Conservation (phyloP, 2,888 invertebrate species). For the Stenchaetothrips biformis region DNA sequence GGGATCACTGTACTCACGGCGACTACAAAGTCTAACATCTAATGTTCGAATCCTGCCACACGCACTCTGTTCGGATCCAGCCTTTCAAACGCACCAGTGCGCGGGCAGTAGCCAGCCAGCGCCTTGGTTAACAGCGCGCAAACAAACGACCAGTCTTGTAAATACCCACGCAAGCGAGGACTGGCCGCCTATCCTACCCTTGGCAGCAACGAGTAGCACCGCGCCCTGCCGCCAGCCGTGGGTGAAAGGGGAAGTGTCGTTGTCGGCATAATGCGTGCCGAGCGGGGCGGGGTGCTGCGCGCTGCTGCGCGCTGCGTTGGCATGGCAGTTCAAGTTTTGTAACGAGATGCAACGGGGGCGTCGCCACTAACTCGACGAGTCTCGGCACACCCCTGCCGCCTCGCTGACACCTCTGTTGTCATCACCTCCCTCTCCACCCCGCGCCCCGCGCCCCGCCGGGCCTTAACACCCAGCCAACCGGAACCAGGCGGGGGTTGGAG, state of each 20-base stretch:
- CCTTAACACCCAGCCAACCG: background rate
- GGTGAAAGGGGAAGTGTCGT: background rate
- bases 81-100: too few relatives aligned
- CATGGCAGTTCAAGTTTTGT: conserved; percentile 14
- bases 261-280: background rate
- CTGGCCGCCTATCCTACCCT: too few relatives aligned
- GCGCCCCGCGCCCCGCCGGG: background rate
- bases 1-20: too few relatives aligned
- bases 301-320: background rate
- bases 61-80: too few relatives aligned
- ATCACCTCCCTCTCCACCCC: background rate
- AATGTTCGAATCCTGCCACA: too few relatives aligned
- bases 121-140: too few relatives aligned
- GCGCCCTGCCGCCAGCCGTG: too few relatives aligned
- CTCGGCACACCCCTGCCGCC: background rate
- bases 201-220: too few relatives aligned
- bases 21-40: too few relatives aligned
- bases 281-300: background rate
- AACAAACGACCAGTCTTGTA: too few relatives aligned
- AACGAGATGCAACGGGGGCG: conserved; percentile 13
- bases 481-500: background rate
- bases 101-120: too few relatives aligned
- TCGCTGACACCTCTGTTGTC: background rate
- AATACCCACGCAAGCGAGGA: too few relatives aligned
- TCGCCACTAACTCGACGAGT: background rate